Evolutionary conservation across 2,888 invertebrate genomes (phyloP).

Genomic region (Folsomia candida): DNA sequence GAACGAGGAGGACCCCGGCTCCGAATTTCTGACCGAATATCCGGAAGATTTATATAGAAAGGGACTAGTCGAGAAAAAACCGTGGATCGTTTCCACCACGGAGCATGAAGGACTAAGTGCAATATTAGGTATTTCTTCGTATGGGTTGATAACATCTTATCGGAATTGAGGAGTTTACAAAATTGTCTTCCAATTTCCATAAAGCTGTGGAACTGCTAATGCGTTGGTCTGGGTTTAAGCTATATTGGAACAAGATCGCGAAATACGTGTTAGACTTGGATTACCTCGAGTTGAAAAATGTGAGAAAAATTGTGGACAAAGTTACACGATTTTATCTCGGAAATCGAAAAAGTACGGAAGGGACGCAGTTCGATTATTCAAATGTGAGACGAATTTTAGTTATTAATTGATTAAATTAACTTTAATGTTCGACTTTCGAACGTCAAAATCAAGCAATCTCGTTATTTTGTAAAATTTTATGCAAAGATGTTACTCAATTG

Average conservation of each 20-base stretch:
- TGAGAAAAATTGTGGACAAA: neutral
- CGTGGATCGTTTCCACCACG: neutral
- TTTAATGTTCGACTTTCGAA: too few relatives aligned
- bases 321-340: neutral
- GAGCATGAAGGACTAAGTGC: neutral
- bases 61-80: neutral
- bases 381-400: neutral
- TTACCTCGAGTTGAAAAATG: neutral
- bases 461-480: too few relatives aligned
- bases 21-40: neutral
- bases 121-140: neutral
- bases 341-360: neutral
- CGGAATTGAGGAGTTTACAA: neutral
- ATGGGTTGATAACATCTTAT: too few relatives aligned
- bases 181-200: too few relatives aligned
- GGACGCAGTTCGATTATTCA: neutral
- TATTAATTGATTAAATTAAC: neutral
- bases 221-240: neutral
- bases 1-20: neutral
- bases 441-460: too few relatives aligned
- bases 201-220: neutral
- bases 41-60: neutral
- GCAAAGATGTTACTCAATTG: too few relatives aligned
- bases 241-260: neutral
- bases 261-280: neutral